Evolutionary conservation across 2,113 vertebrate genomes (phyloP), one percentile per base, ranked within the genome.

Genomic region (Corvus cornix): DNA sequence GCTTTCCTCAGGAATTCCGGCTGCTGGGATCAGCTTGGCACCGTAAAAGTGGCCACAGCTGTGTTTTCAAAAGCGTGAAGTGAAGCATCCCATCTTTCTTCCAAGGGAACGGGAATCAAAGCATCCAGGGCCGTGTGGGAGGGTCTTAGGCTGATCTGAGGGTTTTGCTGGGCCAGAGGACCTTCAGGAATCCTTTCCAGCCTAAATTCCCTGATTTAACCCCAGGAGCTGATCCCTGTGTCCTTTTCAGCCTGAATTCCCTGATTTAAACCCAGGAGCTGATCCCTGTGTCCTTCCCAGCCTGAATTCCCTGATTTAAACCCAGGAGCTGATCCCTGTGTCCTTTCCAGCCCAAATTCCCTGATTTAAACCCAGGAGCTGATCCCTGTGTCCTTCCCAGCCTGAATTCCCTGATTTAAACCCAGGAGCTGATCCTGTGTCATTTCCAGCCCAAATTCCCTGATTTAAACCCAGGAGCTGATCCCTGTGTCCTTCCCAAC

Each of bases 91-190:
- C 9, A 26, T 3, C 31, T 53, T 27, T 53, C n/a, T 60, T 66
- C 13, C 0, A 1, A 67, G 19, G 24, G 28, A 60, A 8, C 6
- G 22, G 37, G 31, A 56, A 14, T 75, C 16, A 33, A 81, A 77
- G 17, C 30, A 30, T 60, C 72, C 5, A 0, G 0, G 0, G 3
- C 2, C 13, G 6, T 14, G 15, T 63, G 58, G 81, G 35, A 58
- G 7, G 19, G 13, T 35, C 8, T 66, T 20, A 7, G 1, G 39
- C 21, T 56, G 24, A 26, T 52, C 8, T 10, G 23, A 64, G 31
- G 37, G 28, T 5, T 55, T 66, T 30, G 14, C 23, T 49, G 49
- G n/a, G 56, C 14, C 39, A 79, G 39, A 52, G 33, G 14, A 85
- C 13, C 53, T 72, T 72, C 27, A 51, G 19, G 68, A 64, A 19